A percentile compares a stretch with the other conserved stretches of the same genome.
These are phyloP conservation scores for Tiphia femorata DNA, from an alignment of 2,888 invertebrate genomes.

Conservation along the genomic window DNA sequence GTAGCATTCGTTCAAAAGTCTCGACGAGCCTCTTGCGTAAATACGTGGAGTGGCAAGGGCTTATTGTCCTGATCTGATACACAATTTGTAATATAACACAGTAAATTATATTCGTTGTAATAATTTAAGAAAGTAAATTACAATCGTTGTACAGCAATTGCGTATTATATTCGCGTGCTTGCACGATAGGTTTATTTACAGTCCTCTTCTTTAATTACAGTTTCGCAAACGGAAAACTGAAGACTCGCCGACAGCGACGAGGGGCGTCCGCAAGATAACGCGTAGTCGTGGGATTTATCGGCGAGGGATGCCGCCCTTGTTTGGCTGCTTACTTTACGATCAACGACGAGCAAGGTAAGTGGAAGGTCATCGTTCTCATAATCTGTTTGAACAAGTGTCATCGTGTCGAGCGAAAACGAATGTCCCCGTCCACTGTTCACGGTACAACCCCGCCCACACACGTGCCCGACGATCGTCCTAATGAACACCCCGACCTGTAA, in stretches of 20 bases:
- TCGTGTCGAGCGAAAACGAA: constrained; percentile 34
- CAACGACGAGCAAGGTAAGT: constrained; percentile 20
- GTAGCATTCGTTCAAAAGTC: no score
- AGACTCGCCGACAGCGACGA: neutral
- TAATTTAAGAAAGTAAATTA: no score
- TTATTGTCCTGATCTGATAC: no score
- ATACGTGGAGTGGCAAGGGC: no score
- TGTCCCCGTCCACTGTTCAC: neutral
- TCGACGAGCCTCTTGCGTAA: no score
- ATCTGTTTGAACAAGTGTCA: constrained; percentile 53
- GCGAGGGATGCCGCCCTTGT: constrained; percentile 29
- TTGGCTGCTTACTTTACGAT: constrained; percentile 36
- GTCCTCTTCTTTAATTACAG: neutral
- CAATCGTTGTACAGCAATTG: no score
- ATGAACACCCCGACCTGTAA: constrained; percentile 20
- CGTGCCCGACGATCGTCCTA: constrained; percentile 10
- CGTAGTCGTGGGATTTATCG: constrained; percentile 7
- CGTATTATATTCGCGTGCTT: no score
- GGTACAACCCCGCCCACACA: neutral
- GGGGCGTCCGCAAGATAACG: neutral
- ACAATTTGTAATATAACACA: no score
- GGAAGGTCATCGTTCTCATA: constrained; percentile 32
- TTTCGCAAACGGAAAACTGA: neutral
- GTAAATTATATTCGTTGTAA: no score
- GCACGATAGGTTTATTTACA: neutral